These are phyloP conservation scores for Variabilichromis moorii DNA, from an alignment of 2,113 vertebrate species.

Conservation along the genomic window DNA sequence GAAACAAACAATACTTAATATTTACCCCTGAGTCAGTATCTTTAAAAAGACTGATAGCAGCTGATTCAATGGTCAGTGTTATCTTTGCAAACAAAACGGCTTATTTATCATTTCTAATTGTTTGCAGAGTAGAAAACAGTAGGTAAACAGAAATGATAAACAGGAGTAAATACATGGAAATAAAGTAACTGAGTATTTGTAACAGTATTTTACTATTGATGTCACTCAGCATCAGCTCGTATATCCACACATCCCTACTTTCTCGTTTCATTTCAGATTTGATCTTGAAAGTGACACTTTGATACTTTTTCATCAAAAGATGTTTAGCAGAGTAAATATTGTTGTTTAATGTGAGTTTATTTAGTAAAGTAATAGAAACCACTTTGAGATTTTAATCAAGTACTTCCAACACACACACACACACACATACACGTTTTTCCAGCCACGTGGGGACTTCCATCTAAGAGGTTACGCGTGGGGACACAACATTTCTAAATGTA, in stretches of 20 bases:
- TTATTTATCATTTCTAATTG: neutral
- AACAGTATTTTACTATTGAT: neutral
- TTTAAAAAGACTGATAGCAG: neutral
- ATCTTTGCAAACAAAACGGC: neutral
- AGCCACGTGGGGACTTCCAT: too few relatives aligned
- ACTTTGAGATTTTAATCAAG: neutral
- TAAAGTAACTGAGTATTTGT: neutral
- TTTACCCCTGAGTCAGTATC: neutral
- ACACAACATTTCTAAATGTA: too few relatives aligned
- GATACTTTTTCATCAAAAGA: neutral
- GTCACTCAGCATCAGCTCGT: neutral
- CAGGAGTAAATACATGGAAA: fast-evolving
- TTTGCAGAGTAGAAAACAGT: neutral
- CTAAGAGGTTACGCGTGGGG: too few relatives aligned
- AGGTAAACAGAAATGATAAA: neutral
- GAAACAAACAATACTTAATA: neutral
- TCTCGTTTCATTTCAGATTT: neutral
- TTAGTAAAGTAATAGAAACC: neutral
- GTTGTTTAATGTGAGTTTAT: neutral
- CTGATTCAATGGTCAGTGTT: neutral
- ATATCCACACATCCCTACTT: neutral
- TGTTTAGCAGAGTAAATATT: neutral
- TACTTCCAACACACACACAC: neutral
- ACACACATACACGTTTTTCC: neutral
- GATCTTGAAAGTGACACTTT: neutral